phyloP scores from a whole-genome alignment of 92 coral and sea anemone species.

The Ricordea florida region DNA sequence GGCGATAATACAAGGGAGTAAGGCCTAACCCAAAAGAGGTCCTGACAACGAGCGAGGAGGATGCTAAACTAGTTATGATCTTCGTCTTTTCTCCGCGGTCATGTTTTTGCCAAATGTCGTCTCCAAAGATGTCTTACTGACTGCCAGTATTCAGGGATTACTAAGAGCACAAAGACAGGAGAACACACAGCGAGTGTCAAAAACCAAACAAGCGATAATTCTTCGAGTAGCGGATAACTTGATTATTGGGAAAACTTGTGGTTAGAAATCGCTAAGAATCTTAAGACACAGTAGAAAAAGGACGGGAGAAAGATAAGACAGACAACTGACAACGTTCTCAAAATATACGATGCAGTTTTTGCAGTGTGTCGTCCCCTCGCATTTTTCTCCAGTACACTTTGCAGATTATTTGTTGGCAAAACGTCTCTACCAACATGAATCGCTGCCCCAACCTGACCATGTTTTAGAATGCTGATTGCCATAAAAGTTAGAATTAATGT shows the following conservation, averaged over 20 bases:
- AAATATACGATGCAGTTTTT: too few relatives aligned
- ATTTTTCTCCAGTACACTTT: background rate
- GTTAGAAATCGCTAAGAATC: background rate
- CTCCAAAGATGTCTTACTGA: conserved; percentile 8
- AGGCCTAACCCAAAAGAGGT: too few relatives aligned
- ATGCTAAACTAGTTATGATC: background rate
- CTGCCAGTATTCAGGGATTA: background rate
- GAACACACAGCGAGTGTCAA: background rate
- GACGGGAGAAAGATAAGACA: too few relatives aligned
- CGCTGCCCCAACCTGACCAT: background rate
- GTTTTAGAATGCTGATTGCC: background rate
- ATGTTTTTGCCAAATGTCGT: too few relatives aligned
- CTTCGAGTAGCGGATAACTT: background rate
- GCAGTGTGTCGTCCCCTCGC: too few relatives aligned
- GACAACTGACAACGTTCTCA: too few relatives aligned
- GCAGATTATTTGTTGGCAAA: background rate
- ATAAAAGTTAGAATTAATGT: background rate
- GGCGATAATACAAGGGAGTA: too few relatives aligned
- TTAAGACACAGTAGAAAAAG: background rate
- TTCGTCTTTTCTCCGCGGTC: background rate
- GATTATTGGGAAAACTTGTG: background rate
- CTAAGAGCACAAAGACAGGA: background rate
- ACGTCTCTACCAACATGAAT: background rate
- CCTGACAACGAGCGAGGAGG: background rate
- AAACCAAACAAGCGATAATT: background rate